These are phyloP conservation scores for Drosophila rufa DNA, from an alignment of 1,140 invertebrate species.

Conservation along the genomic window DNA sequence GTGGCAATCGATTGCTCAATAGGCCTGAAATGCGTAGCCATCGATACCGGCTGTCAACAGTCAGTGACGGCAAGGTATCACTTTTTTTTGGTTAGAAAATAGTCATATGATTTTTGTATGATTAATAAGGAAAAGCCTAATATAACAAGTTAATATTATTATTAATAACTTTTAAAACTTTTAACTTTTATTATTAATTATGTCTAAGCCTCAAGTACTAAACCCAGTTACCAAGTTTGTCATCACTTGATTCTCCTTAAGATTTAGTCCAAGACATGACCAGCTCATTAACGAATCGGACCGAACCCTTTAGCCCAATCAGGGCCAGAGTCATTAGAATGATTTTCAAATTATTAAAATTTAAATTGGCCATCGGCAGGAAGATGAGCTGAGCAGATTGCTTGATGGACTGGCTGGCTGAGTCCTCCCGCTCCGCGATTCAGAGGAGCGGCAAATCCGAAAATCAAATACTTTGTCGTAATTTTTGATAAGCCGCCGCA, in stretches of 20 bases:
- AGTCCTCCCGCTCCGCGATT: conserved; percentile 5
- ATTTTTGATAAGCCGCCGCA: conserved; percentile 67
- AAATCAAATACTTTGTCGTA: conserved; percentile 77
- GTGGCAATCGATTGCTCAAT: conserved; percentile 77
- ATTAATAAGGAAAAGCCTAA: no score
- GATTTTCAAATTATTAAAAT: conserved; percentile 78
- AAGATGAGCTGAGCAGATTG: conserved; percentile 34
- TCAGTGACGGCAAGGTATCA: conserved; percentile 4
- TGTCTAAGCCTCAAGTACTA: no score
- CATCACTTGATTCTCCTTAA: conserved; percentile 1
- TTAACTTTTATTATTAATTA: neutral
- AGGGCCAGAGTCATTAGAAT: conserved; percentile 74
- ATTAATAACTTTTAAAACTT: no score
- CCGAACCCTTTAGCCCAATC: conserved; percentile 58
- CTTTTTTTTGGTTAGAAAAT: neutral
- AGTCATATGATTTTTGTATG: neutral
- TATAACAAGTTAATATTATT: no score
- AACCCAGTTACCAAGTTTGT: neutral
- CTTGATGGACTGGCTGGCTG: conserved; percentile 43
- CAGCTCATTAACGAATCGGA: conserved; percentile 60
- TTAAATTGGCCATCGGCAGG: conserved; percentile 52
- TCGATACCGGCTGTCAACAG: conserved; percentile 51
- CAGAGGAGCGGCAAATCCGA: conserved; percentile 67
- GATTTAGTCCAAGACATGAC: conserved; percentile 42
- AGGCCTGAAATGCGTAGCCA: conserved; percentile 42